Base-by-base conservation (phyloP, 92 coral and sea anemone genomes). In the Porites rus region DNA sequence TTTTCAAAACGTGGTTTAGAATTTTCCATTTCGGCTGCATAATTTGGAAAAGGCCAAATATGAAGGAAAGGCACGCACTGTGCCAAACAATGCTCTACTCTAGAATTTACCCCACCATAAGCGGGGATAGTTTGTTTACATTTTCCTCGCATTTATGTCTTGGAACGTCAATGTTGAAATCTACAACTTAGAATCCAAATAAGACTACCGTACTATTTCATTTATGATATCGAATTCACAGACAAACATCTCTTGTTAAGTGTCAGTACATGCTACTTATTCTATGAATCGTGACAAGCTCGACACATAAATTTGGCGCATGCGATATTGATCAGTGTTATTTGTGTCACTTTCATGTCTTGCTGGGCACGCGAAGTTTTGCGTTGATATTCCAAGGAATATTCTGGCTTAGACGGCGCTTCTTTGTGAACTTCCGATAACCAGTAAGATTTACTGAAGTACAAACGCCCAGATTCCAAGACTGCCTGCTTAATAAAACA, bases 301-400 rank as follows among this genome's bases (percentile, higher is more conserved):
- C 38, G 69, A 58, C 46, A 54, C 51, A 8, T 80, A 16, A 81
- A 59, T 58, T 52, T 69, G 75, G 10, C 16, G 31, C 46, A 38
- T 38, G 46, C 46, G 21, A 24, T 69, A 28, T 56, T 69, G 73
- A 13, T 10, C 11, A 18, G 8, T 7, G 65, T 16, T 50, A 10
- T 20, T 67, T 68, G 1, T 28, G 28, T 21, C 61, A 10, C 61
- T 24, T 31, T 70, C 24, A 0, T 43, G 10, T 52, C 12, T 19
- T 69, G 10, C 38, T 1, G 11, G 28, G 54, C 38, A 58, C 31
- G 58, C 77, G 59, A 81, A 59, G 6, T 24, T 31, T 19, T 2
- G 25, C 12, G 54, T 20, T 14, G 83, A 20, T n/a, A 25, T n/a
- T 66, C 38, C 75, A 52, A 43, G 68, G 86, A 81, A 81, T 76